Evolutionary conservation across 2,888 invertebrate genomes (phyloP).

Genomic region (Tetanocera ferruginea): DNA sequence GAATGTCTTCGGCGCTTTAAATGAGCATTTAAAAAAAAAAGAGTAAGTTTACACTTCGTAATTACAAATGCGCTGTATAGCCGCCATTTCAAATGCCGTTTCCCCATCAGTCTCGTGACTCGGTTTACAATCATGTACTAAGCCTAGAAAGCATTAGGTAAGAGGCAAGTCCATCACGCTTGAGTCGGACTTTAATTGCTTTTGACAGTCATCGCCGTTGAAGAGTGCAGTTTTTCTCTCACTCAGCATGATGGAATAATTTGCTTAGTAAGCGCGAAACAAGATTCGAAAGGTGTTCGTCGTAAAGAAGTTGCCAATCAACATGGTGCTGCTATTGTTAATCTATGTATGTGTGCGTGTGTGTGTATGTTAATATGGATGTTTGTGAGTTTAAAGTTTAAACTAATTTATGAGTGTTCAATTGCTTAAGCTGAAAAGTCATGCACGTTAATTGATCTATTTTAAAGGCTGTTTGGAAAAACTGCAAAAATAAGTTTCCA

Average conservation of each 20-base stretch:
- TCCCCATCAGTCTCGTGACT: background rate
- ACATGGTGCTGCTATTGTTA: background rate
- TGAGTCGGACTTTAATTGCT: slow-evolving; percentile 67
- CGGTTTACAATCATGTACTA: background rate
- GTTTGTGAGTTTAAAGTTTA: no score
- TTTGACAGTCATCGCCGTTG: slow-evolving; percentile 66
- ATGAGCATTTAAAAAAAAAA: slow-evolving; percentile 10
- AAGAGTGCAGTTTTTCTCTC: slow-evolving; percentile 38
- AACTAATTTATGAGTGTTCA: slow-evolving; percentile 18
- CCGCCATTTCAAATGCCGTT: background rate
- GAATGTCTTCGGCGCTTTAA: background rate
- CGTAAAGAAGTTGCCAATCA: slow-evolving; percentile 13
- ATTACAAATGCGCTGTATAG: slow-evolving; percentile 8
- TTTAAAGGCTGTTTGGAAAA: background rate
- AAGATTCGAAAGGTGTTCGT: slow-evolving; percentile 3
- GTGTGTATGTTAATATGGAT: background rate
- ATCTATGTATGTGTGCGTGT: background rate
- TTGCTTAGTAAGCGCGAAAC: slow-evolving; percentile 3
- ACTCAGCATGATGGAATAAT: slow-evolving; percentile 1
- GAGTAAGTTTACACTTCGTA: slow-evolving; percentile 4
- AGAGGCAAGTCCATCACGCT: slow-evolving; percentile 15
- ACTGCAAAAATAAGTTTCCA: background rate
- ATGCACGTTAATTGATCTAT: background rate
- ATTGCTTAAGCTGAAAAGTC: slow-evolving; percentile 17
- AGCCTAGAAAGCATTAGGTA: background rate